These are phyloP conservation scores for Bovichtus variegatus DNA, from an alignment of 2,797 vertebrate genomes.

Conservation along the genomic window DNA sequence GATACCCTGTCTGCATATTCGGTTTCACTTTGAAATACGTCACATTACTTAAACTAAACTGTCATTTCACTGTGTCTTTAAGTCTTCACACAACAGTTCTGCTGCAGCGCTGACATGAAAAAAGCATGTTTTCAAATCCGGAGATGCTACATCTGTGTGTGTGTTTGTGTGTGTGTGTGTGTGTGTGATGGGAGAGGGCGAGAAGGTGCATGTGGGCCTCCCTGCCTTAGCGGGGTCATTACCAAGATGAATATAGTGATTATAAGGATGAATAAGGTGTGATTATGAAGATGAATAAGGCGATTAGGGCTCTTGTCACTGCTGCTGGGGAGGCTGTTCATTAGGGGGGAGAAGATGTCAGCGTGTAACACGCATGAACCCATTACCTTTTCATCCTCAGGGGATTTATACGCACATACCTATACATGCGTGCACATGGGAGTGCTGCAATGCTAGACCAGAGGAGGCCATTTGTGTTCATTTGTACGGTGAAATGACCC, in stretches of 20 bases:
- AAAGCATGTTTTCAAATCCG: conserved; percentile 44
- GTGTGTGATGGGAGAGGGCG: conserved; percentile 14
- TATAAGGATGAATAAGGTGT: conserved; percentile 82
- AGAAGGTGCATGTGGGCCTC: conserved; percentile 29
- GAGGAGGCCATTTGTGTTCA: conserved; percentile 54
- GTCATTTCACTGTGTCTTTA: conserved; percentile 32
- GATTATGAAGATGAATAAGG: conserved; percentile 86
- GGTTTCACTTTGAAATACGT: background rate
- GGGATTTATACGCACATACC: conserved; percentile 52
- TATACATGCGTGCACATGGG: conserved; percentile 28
- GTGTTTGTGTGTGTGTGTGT: conserved; percentile 8
- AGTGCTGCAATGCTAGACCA: conserved; percentile 2
- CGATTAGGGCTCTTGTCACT: conserved; percentile 77
- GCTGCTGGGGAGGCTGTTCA: conserved; percentile 67
- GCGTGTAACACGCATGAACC: conserved; percentile 65
- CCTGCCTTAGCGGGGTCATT: conserved; percentile 69
- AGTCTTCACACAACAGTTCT: conserved; percentile 21
- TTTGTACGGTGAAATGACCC: conserved; percentile 56
- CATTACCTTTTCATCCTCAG: conserved; percentile 60
- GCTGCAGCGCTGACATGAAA: conserved; percentile 40
- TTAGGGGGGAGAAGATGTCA: conserved; percentile 59
- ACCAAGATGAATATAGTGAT: conserved; percentile 81
- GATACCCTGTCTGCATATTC: background rate
- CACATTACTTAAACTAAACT: background rate
- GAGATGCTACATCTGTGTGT: conserved; percentile 19